Evolutionary conservation across 1,140 invertebrate species (phyloP), one percentile per base, ranked within the genome.

Genomic region (Cydia strobilella): DNA sequence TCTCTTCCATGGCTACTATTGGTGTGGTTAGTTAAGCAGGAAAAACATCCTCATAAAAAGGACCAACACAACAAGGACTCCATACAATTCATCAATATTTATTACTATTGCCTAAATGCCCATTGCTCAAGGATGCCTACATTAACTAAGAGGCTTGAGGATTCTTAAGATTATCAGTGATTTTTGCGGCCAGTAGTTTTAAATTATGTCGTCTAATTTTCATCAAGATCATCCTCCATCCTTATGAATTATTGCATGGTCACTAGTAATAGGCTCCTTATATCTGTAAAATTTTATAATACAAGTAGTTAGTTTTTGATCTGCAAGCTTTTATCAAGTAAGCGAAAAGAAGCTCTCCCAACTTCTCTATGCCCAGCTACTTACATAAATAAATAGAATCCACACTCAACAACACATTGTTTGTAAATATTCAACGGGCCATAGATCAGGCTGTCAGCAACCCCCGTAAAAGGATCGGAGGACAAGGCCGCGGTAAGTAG

Each of bases 401-500:
- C n/a, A 4, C 48, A 51, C 15, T 51, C n/a, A 51, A 5, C 42
- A 42, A 18, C n/a, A 6, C n/a, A 51, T 51, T 51, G 48, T 51
- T n/a, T 13, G 63, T 82, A 80, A 80, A 84, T 84, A 84, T 84
- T 84, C 81, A 84, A 66, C 62, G 75, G 75, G 75, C 63, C 79
- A 75, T 80, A 81, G 82, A 77, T 84, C 80, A 82, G 73, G 74
- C 71, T 63, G 15, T 66, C 63, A 63, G 74, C 51, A 59, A 51
- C 48, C 75, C 18, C 42, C 75, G 42, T 66, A 66, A 12, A 66
- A 66, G 63, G 63, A 31, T 2, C 23, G 63, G 25, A 10, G 63
- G 63, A 66, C 63, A 66, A 66, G 63, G 63, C 27, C 63, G 25
- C 23, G 5, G 63, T 7, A 66, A 31, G 25, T 66, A n/a, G 63